Base-by-base conservation (phyloP, 1,140 invertebrate species). In the Drosophila arawakana region DNA sequence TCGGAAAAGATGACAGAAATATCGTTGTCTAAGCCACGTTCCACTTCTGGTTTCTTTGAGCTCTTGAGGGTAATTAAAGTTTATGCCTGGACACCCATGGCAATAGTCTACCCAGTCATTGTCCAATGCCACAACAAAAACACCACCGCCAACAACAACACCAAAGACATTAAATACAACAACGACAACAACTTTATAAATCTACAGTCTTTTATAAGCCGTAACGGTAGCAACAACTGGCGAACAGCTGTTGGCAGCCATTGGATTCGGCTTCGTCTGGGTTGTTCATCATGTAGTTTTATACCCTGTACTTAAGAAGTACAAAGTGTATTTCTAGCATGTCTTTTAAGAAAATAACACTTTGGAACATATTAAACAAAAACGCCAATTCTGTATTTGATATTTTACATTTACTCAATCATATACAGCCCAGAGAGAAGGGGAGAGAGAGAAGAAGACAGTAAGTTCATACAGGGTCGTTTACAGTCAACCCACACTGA, bases 141-240 rank as follows among this genome's bases (percentile, higher is more conserved):
- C 55, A 67, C 63, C 46, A 74, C 44, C 52, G 58, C 15, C 18
- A 60, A 60, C 21, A 58, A 30, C 7, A 39, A 66, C 50, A 69
- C n/a, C 55, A 67, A 63, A 41, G 70, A 49, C 52, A 62, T 18
- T n/a, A 61, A 60, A 25, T 58, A 30, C 8, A 39, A 67, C 55
- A 66, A 13, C 63, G 62, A 72, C 46, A 77, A 52, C 44, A 65
- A 37, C n/a, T 70, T 50, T 55, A 63, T 50, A 30, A 67, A 49
- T 43, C 13, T 41, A 66, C 44, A 49, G 47, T 58, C 25, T 63
- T 72, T 81, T 85, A 78, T 86, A 85, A 85, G 82, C 79, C 78
- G 69, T 77, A 76, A 84, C 81, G 68, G 80, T 81, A 68, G 66
- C 75, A 39, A 15, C 75, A 41, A 85, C 82, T 85, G 86, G 82